Evolutionary conservation across 35 echinoderm and acorn worm species (phyloP).

Genomic region (Strongylocentrotus purpuratus): DNA sequence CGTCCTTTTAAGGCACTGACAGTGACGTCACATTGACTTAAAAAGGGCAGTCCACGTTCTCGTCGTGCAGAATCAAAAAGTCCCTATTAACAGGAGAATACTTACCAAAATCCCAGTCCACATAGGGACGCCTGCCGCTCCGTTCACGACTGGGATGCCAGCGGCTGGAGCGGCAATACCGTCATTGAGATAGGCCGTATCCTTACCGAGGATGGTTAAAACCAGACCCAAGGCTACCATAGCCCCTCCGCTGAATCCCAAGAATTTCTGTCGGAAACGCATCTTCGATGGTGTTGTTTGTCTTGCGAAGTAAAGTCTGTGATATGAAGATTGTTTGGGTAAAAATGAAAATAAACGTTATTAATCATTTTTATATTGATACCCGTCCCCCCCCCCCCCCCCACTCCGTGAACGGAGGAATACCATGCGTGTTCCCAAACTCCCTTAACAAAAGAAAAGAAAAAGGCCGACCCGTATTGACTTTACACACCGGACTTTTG

Average conservation of each 20-base stretch:
- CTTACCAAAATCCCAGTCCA: constrained; percentile 25
- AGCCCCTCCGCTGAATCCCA: not conserved
- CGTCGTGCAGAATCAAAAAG: no score
- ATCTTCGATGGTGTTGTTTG: not conserved
- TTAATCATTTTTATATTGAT: no score
- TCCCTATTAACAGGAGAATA: not conserved
- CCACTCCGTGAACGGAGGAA: no score
- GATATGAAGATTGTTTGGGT: not conserved
- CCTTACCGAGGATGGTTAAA: not conserved
- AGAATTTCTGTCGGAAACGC: not conserved
- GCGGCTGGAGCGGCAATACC: not conserved
- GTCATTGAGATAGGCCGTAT: not conserved
- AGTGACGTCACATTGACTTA: no score
- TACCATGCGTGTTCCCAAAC: no score
- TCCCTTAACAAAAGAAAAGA: no score
- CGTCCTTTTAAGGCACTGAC: no score
- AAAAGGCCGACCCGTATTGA: no score
- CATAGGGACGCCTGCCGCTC: constrained; percentile 15
- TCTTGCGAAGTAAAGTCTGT: not conserved
- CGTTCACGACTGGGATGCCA: not conserved
- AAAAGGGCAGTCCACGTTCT: no score
- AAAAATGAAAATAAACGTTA: no score
- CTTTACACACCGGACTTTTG: no score
- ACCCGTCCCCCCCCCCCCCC: no score
- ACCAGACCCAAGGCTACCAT: not conserved